A percentile compares a stretch with the other conserved stretches of the same genome.
Evolutionary conservation across 2,888 invertebrate species (phyloP).

Genomic region (Suillia variegata): DNA sequence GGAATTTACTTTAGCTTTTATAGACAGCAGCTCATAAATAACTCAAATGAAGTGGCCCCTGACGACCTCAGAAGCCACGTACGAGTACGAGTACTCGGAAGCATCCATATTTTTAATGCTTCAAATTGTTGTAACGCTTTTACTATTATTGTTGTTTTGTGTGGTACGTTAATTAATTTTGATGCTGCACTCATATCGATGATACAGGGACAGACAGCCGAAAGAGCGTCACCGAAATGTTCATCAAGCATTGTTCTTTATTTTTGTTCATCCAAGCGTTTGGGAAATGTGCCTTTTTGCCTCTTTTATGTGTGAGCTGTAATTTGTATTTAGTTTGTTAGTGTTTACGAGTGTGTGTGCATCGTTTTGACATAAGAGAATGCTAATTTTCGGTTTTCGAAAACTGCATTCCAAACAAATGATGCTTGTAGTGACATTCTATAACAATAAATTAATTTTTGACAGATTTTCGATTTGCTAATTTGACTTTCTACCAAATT

Average conservation of each 20-base stretch:
- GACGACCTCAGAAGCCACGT: slow-evolving; percentile 46
- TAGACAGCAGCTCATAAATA: slow-evolving; percentile 43
- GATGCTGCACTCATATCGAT: no score
- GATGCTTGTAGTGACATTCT: slow-evolving; percentile 38
- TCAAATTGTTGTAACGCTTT: neutral
- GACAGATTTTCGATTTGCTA: slow-evolving; percentile 36
- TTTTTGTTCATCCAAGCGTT: slow-evolving; percentile 8
- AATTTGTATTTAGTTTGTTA: slow-evolving; percentile 31
- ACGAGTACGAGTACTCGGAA: neutral
- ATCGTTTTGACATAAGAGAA: slow-evolving; percentile 37
- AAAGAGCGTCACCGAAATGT: no score
- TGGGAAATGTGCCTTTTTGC: neutral
- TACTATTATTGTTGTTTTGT: neutral
- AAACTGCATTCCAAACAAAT: slow-evolving; percentile 36
- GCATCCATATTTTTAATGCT: neutral
- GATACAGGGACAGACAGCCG: no score
- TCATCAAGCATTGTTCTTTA: slow-evolving; percentile 11
- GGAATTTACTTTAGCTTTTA: neutral
- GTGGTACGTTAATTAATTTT: neutral
- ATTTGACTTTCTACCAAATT: neutral
- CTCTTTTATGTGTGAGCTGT: slow-evolving; percentile 22
- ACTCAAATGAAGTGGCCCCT: slow-evolving; percentile 51
- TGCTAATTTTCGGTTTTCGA: slow-evolving; percentile 45
- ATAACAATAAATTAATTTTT: slow-evolving; percentile 55
- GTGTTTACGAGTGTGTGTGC: slow-evolving; percentile 16